Percentiles rank a stretch among this genome's conserved stretches.
phyloP scores from a whole-genome alignment of 53 echinoderm and acorn worm genomes.

The Paracentrotus lividus region DNA sequence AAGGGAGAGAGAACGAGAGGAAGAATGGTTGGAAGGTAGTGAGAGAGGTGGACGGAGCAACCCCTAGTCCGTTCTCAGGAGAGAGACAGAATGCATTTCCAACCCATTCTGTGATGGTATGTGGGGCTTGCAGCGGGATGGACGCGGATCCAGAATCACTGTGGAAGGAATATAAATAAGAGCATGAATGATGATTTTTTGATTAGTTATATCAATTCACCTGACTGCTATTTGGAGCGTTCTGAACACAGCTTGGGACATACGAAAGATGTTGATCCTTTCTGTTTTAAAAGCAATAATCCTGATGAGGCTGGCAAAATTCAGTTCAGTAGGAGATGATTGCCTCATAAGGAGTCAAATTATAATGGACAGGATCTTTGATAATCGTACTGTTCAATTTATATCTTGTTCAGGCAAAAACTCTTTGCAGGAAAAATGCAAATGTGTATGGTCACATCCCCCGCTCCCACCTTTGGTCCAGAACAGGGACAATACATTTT shows the following conservation, averaged over 20 bases:
- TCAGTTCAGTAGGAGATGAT: no score
- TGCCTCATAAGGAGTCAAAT: no score
- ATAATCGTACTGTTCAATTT: no score
- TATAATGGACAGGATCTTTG: no score
- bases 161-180: background rate
- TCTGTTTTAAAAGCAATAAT: background rate
- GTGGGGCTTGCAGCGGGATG: constrained; percentile 55
- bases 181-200: background rate
- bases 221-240: background rate
- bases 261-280: background rate
- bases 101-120: constrained; percentile 83
- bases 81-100: constrained; percentile 74
- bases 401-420: no score
- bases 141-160: constrained; percentile 39
- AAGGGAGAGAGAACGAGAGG: constrained; percentile 90
- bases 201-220: no score
- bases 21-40: constrained; percentile 97
- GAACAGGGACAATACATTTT: no score
- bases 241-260: no score
- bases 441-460: no score
- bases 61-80: constrained; percentile 50
- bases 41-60: constrained; percentile 77
- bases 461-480: no score
- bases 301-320: no score
- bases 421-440: no score